A percentile compares a stretch with the other conserved stretches of the same genome.
These are phyloP conservation scores for Sphinx pinastri DNA, from an alignment of 2,888 invertebrate genomes.

Conservation along the genomic window DNA sequence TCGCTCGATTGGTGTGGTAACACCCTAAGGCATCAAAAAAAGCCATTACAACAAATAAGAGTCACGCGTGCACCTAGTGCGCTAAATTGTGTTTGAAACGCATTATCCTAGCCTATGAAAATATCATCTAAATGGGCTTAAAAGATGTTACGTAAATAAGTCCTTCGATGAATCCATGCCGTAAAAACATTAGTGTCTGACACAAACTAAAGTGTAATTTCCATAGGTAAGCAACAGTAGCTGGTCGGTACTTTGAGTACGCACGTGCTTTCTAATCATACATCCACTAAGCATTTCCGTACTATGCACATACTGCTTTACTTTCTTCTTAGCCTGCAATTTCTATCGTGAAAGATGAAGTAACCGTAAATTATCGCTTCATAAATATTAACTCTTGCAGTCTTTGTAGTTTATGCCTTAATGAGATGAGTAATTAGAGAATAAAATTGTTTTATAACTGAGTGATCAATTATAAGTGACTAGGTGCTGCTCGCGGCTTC, in stretches of 20 bases:
- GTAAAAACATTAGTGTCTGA: too few relatives aligned
- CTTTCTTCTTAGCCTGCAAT: constrained; percentile 32
- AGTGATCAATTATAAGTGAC: too few relatives aligned
- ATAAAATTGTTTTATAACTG: not conserved
- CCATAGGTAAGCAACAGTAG: constrained; percentile 23
- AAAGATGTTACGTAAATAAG: too few relatives aligned
- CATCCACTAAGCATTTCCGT: constrained; percentile 29
- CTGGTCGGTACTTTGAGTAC: not conserved
- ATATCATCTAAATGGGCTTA: too few relatives aligned
- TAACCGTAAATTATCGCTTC: not conserved
- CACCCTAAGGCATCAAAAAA: too few relatives aligned
- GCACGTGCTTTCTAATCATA: constrained; percentile 44
- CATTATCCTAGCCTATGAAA: too few relatives aligned
- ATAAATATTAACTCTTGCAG: not conserved
- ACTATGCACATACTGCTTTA: constrained; percentile 33
- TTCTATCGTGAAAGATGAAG: constrained; percentile 5
- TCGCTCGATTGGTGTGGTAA: too few relatives aligned
- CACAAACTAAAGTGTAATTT: constrained; percentile 8
- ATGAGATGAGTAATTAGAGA: not conserved
- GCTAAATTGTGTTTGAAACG: too few relatives aligned
- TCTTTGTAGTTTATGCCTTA: not conserved
- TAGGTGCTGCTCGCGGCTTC: too few relatives aligned
- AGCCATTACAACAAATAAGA: too few relatives aligned
- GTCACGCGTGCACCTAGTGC: too few relatives aligned
- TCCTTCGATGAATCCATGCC: too few relatives aligned